Base-by-base conservation (phyloP, 2,888 invertebrate genomes). In the Athripsodes cinereus region DNA sequence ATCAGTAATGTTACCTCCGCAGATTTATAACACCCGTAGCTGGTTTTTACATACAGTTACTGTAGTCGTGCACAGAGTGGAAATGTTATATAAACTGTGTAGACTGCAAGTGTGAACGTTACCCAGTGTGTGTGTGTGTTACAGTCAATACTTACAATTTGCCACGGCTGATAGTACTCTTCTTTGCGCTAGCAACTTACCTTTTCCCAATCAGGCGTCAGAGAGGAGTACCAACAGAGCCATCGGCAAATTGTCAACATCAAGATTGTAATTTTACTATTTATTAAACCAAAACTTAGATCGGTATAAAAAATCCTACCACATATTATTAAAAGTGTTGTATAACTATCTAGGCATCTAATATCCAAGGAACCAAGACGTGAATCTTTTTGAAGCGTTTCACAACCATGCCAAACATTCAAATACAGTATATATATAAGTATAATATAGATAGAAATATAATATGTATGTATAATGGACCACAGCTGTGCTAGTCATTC, bases 381-480 rank as follows among this genome's bases (percentile, higher is more conserved):
- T 63, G 63, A 63, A 61, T 57, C 13, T 8, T 61, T 49, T 62
- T 60, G 58, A 63, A 62, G 61, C 61, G 61, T 60, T 59, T 63
- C 63, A 63, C 63, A 60, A 63, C 63, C 63, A 63, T 63, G 63
- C 63, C 61, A 60, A 63, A 63, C 63, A 63, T 63, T 63, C 63
- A 61, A 63, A 55, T 63, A 63, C 63, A 58, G 53, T 59, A 62
- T 61, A 61, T 61, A 22, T 22, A 53, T 57, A 59, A 40, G 2
- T 8, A 8, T 8, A 13, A 40, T 40, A 16, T 2, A 40, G 3
- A n/a, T n/a, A 40, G 3, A 40, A 40, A 3, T 6, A 6, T 3
- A 6, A 26, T 26, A 10, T 26, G 10, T 26, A 26, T 26, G 26
- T 26, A 40, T 40, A 40, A 47, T 61, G 61, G 63, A 61, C 61